A percentile compares a stretch with the other conserved stretches of the same genome.
phyloP scores from a whole-genome alignment of 2,888 invertebrate genomes.

The Lasius fuliginosus region DNA sequence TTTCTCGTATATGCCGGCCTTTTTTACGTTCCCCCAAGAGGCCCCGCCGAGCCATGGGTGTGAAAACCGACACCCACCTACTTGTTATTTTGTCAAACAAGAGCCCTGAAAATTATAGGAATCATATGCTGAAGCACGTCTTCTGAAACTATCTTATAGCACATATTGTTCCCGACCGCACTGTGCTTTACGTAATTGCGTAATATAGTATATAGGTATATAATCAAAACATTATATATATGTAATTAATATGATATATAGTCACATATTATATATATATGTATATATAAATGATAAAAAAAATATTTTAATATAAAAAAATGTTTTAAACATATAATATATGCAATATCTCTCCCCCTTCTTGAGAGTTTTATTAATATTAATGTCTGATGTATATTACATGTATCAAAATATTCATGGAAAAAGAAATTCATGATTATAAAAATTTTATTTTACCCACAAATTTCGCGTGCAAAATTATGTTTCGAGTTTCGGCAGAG shows the following conservation, averaged over 20 bases:
- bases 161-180: constrained; percentile 61
- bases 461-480: not conserved
- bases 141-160: constrained; percentile 22
- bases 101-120: constrained; percentile 82
- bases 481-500: not conserved
- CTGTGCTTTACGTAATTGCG: constrained; percentile 29
- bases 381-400: not conserved
- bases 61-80: constrained; percentile 86
- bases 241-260: not conserved
- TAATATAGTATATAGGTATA: not conserved
- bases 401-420: not conserved
- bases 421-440: not conserved
- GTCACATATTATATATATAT: not conserved
- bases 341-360: no score
- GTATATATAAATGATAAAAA: not conserved
- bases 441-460: not conserved
- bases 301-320: not conserved
- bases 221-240: constrained; percentile 18
- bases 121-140: constrained; percentile 73
- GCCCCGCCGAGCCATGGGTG: constrained; percentile 84
- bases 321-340: no score
- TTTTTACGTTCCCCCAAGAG: constrained; percentile 83
- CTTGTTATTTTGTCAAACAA: constrained; percentile 85
- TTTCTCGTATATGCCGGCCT: constrained; percentile 81
- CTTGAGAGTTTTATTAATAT: not conserved